Evolutionary conservation across 2,113 vertebrate genomes (phyloP).

Genomic region (Proteles cristata): DNA sequence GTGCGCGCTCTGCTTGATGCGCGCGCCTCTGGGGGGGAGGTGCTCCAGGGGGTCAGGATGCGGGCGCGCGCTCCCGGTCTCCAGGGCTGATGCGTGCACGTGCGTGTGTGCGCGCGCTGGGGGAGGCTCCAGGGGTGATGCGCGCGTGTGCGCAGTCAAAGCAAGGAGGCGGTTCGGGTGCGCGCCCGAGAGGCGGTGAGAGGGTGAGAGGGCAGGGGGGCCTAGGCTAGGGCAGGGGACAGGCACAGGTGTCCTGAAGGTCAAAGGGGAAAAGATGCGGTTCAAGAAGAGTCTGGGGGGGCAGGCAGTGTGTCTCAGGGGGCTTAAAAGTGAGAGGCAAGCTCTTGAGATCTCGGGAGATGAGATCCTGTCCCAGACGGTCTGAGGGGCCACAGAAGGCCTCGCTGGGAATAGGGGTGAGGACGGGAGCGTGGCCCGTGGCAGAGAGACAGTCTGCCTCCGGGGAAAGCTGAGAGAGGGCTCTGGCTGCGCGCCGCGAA

Average conservation of each 20-base stretch:
- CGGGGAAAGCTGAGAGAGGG: neutral
- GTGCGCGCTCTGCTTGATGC: too few species aligned
- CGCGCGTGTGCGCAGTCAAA: too few species aligned
- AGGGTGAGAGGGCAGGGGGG: too few species aligned
- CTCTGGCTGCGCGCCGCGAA: neutral
- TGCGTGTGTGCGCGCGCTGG: too few species aligned
- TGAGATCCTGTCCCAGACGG: neutral
- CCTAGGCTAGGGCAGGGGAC: too few species aligned
- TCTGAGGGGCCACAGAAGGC: fast-evolving
- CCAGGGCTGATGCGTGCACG: too few species aligned
- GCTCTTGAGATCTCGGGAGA: neutral
- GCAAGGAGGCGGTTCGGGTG: neutral
- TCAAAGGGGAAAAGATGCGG: fast-evolving
- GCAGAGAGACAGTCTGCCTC: neutral
- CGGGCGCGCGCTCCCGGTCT: too few species aligned
- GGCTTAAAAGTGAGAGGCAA: too few species aligned
- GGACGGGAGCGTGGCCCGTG: neutral
- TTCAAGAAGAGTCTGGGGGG: neutral
- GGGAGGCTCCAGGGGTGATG: too few species aligned
- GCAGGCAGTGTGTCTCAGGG: neutral
- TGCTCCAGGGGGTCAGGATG: too few species aligned
- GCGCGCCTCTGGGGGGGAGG: too few species aligned
- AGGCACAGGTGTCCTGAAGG: too few species aligned
- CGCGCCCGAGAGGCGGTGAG: fast-evolving
- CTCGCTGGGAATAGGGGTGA: neutral